Evolutionary conservation across 2,113 vertebrate genomes (phyloP), one percentile per base, ranked within the genome.

Genomic region (Hippolais icterina): DNA sequence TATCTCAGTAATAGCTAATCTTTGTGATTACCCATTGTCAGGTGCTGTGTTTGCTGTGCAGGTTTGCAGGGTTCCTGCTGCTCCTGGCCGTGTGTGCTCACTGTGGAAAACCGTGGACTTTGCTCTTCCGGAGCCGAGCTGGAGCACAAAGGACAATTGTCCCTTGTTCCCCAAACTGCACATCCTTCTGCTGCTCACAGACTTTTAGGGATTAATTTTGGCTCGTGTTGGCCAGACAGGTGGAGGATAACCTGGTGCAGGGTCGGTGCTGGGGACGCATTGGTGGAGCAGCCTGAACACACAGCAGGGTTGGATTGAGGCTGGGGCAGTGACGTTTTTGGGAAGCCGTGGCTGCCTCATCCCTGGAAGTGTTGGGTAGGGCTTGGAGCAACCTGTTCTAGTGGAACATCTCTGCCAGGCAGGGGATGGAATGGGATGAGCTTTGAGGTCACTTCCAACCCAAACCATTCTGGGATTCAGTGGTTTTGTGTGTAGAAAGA

Each of bases 41-140:
- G 53, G 84, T 24, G 81, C 56, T 70, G 83, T 93, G 89, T 93
- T 94, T 96, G 91, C 79, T 1, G 33, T 25, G 80, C 76, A 18
- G 71, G 25, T 74, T 54, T 22, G 29, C 42, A 24, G 79, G 65
- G 57, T 61, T 90, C 54, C 83, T 20, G 49, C 89, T 72, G 77
- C 77, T 61, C 42, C 10, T 0, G 3, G 28, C 37, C 27, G 5
- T 68, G 13, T 60, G 54, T 71, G 49, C 76, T 56, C 6, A 5
- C 3, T 10, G 3, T 61, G 71, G 63, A 25, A 31, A 63, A 9
- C 39, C 65, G 3, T 12, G 90, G 95, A 97, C 96, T 96, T 95
- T 77, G 52, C 79, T 90, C 94, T 56, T 80, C 79, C 2, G 4
- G 85, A 59, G 75, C 69, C 0, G 7, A 24, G 33, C 81, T 11